Base-by-base conservation (phyloP, 2,797 vertebrate species). In the Amazonetta brasiliensis region DNA sequence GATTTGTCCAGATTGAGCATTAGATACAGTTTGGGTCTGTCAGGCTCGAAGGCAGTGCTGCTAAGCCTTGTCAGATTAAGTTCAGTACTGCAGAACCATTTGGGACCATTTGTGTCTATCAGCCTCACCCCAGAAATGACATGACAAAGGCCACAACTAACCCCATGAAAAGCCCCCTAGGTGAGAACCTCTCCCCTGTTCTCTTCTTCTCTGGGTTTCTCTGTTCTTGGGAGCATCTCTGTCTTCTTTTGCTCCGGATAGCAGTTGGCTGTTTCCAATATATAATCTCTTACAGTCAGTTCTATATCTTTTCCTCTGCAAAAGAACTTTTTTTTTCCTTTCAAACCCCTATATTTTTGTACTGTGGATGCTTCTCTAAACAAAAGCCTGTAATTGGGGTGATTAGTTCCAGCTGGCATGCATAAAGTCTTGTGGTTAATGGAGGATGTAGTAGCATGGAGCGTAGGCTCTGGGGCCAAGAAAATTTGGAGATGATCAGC, bases 351-450 rank as follows among this genome's bases (percentile, higher is more conserved):
- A 0, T 86, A 15, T 41, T 90, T 91, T 72, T 17, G 6, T 76
- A 6, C 63, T 48, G 72, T 41, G 74, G 71, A 73, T 89, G 43
- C 15, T 85, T 46, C 44, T 68, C 85, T 58, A 62, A 96, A 90
- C 89, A 91, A 96, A 96, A 94, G 81, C 39, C 78, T 96, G 14
- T 88, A 93, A 87, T 96, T 90, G 71, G 60, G 56, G 44, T 92
- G 92, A 87, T 96, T 87, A 81, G 59, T 92, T 96, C 89, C 95
- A 97, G 60, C 69, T 77, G 92, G 89, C 78, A 43, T 15, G 54
- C 68, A 41, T 74, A 84, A 84, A 89, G 76, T 84, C 44, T 80
- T 64, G 67, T 79, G 89, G 90, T 69, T 88, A 82, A 48, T 4
- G 60, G 59, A 92, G 89, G 60, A 90, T 79, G 88, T 80, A 58